Base-by-base conservation (phyloP, 1,140 invertebrate species). In the Saccostrea glomerata region DNA sequence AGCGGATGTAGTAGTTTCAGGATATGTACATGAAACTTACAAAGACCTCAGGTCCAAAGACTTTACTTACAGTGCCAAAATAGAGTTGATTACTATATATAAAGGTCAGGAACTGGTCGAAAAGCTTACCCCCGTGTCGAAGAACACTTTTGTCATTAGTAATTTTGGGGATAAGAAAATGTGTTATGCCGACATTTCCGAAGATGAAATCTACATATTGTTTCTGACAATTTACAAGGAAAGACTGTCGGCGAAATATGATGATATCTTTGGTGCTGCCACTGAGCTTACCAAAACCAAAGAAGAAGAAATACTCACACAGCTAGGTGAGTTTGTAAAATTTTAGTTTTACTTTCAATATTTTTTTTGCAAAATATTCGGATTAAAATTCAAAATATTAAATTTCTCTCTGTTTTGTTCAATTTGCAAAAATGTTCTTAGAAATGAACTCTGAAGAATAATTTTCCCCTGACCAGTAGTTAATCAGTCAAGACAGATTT, bases 81-180 rank as follows among this genome's bases (percentile, higher is more conserved):
- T 94, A 15, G 85, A 91, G 82, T 55, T 94, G 23, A 82, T 92
- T 40, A 88, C 87, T n/a, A 88, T 94, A 9, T 92, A 93, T 82
- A 94, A 94, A 87, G 94, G 93, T 40, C 84, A 89, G 55, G 89
- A 92, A 23, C 66, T 92, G 12, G 30, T 94, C 13, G 73, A 87
- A 17, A 88, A 90, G 58, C 90, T 93, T 23, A 84, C 84, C 3
- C 70, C 85, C 9, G 82, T 90, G 56, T 58, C 87, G 12, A 54
- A 58, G 17, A 87, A 89, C 86, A 89, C 92, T 9, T 94, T 92
- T 89, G 94, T 93, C 87, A 89, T 94, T 84, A 93, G 92, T 83
- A 95, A 95, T 90, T 95, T 95, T 85, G 94, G 94, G n/a, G 93
- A 94, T 89, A 94, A 93, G 84, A 91, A 92, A 56, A 91, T 92